Evolutionary conservation across 2,113 vertebrate genomes (phyloP), one percentile per base, ranked within the genome.

Genomic region (Micronycteris hirsuta): DNA sequence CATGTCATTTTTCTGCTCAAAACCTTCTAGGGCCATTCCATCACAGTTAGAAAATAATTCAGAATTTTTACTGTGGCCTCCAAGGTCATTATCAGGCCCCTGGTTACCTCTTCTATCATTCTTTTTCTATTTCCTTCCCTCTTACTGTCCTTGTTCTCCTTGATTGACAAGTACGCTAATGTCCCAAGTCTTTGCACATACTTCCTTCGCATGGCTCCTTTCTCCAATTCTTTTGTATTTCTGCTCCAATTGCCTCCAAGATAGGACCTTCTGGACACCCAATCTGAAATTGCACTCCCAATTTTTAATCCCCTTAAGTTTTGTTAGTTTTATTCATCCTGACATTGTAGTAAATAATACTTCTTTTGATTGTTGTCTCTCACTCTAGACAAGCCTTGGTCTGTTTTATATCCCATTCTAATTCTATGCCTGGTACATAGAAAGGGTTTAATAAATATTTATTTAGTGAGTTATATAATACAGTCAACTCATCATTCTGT

Each of bases 381-480:
- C 31, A 28, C n/a, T 43, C 26, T 83, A 67, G 38, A 74, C 13
- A 87, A 92, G 4, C 19, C 43, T 89, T 47, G 24, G 5, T 89
- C 22, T 87, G 22, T 93, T 96, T 97, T 95, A 26, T 14, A 84
- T 90, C 54, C 17, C 38, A 87, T 38, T 96, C 17, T 94, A 65
- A 86, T 93, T 86, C 52, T 90, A 52, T 85, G 38, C 26, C 65
- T 90, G 36, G 7, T 19, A 71, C 70, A 67, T 36, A 71, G 45
- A 81, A 86, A 91, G 2, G 26, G 56, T 82, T 93, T 54, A 93
- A 13, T 94, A 93, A 89, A 91, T 97, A 82, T 91, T 85, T 94
- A 86, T 67, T 86, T 56, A 92, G 22, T 63, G 49, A 92, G 47
- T 95, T 96, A 70, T 20, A 43, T 84, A 93, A 89, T 74, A 16